These are phyloP conservation scores for Equus przewalskii DNA, from an alignment of 2,113 vertebrate species.

Conservation along the genomic window DNA sequence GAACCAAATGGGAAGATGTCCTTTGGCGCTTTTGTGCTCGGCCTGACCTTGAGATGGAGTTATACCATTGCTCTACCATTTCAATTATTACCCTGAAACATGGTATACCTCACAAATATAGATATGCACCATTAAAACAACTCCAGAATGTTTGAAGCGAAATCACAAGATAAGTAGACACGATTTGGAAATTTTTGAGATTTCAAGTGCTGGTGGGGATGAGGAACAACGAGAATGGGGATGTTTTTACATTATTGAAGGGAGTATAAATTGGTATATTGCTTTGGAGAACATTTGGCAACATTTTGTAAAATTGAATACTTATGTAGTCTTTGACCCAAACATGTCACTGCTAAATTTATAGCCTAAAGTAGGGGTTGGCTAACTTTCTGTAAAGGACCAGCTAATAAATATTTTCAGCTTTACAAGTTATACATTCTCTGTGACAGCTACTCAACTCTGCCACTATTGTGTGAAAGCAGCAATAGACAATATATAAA, in stretches of 20 bases:
- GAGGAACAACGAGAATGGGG: not conserved
- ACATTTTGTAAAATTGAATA: not conserved
- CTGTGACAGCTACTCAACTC: not conserved
- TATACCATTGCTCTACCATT: not conserved
- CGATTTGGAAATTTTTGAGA: not conserved
- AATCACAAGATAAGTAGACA: not conserved
- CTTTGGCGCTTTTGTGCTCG: not conserved
- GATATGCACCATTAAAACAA: not conserved
- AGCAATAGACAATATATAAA: not conserved
- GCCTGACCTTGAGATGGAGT: not conserved
- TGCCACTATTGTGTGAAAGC: not conserved
- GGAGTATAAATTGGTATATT: not conserved
- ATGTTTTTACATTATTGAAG: not conserved
- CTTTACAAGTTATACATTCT: not conserved
- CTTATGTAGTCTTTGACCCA: not conserved
- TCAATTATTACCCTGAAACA: not conserved
- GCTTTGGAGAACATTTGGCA: not conserved
- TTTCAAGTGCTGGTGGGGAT: not conserved
- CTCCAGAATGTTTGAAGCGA: not conserved
- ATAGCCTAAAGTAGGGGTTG: not conserved
- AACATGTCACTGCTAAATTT: not conserved
- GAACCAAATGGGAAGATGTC: not conserved
- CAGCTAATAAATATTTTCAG: conserved; percentile 37
- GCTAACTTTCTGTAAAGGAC: not conserved
- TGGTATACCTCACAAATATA: not conserved